phyloP scores from a whole-genome alignment of 1,140 invertebrate genomes.

The Hyles euphorbiae region DNA sequence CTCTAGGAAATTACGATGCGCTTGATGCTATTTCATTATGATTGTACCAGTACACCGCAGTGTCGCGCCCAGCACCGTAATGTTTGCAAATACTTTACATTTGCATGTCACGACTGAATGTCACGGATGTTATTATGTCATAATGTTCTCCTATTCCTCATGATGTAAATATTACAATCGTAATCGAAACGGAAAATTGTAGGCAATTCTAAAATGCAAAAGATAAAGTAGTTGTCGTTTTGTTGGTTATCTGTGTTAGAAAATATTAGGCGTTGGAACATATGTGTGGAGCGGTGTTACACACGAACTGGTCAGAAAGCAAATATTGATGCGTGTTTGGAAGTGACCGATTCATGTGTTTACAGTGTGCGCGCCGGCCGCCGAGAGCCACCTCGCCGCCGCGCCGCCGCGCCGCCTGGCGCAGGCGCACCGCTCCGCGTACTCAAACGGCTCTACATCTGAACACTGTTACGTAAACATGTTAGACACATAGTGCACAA shows the following conservation, averaged over 20 bases:
- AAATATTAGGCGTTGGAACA: slow-evolving; percentile 15
- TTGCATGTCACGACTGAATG: too few species aligned
- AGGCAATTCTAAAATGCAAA: too few species aligned
- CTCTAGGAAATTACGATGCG: slow-evolving; percentile 48
- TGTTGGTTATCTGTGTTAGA: slow-evolving; percentile 1
- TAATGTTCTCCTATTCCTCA: too few species aligned
- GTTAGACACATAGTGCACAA: slow-evolving; percentile 56
- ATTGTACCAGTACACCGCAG: too few species aligned
- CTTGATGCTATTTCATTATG: neutral
- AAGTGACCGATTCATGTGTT: slow-evolving; percentile 46
- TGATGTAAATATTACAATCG: too few species aligned
- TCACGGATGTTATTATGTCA: too few species aligned
- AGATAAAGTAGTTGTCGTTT: too few species aligned
- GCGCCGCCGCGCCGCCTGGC: slow-evolving; percentile 13
- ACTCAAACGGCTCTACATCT: slow-evolving; percentile 42
- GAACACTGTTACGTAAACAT: slow-evolving; percentile 71
- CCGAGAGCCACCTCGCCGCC: neutral
- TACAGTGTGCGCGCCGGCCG: slow-evolving; percentile 18
- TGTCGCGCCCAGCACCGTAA: too few species aligned
- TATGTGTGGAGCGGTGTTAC: slow-evolving; percentile 28
- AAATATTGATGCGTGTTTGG: slow-evolving; percentile 46
- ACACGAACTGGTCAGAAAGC: slow-evolving; percentile 35
- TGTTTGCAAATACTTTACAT: too few species aligned
- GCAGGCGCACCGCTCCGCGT: slow-evolving; percentile 1
- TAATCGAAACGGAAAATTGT: too few species aligned